A percentile compares a stretch with the other conserved stretches of the same genome.
These are phyloP conservation scores for Heliocidaris erythrogramma DNA, from an alignment of 35 echinoderm and acorn worm genomes.

Conservation along the genomic window DNA sequence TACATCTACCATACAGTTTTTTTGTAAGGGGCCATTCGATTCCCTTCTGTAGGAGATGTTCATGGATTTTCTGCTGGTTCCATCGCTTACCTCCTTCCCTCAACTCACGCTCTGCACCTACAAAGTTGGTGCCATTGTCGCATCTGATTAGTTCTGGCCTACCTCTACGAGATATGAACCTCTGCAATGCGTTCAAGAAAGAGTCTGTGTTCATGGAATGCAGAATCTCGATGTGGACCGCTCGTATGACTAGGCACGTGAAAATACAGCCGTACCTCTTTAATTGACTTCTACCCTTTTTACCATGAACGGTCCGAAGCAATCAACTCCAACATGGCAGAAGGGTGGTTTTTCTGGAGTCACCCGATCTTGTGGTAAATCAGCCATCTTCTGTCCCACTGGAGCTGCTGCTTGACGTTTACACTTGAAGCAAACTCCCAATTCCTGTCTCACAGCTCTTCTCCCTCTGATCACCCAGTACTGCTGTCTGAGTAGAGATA, in stretches of 20 bases:
- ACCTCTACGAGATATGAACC: constrained; percentile 49
- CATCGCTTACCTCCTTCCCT: background rate
- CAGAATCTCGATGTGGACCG: background rate
- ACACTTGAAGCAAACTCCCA: background rate
- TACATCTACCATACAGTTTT: too few relatives aligned
- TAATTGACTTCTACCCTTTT: too few relatives aligned
- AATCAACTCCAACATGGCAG: too few relatives aligned
- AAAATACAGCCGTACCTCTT: too few relatives aligned
- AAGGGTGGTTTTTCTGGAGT: too few relatives aligned
- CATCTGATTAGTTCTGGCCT: constrained; percentile 26
- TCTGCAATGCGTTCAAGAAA: too few relatives aligned
- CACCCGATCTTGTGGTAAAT: too few relatives aligned
- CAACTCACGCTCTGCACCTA: constrained; percentile 39
- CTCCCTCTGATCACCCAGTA: background rate
- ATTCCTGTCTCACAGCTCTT: background rate
- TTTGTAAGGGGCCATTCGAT: constrained; percentile 45
- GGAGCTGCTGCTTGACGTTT: too few relatives aligned
- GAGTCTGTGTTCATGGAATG: constrained; percentile 57
- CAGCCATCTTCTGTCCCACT: too few relatives aligned
- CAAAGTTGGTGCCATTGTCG: constrained; percentile 64
- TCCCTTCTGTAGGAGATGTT: background rate
- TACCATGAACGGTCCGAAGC: too few relatives aligned
- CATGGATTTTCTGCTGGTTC: background rate
- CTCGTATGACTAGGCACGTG: too few relatives aligned
- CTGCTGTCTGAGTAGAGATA: background rate